Base-by-base conservation (phyloP, 1,140 invertebrate species). In the Zaprionus gabonicus region DNA sequence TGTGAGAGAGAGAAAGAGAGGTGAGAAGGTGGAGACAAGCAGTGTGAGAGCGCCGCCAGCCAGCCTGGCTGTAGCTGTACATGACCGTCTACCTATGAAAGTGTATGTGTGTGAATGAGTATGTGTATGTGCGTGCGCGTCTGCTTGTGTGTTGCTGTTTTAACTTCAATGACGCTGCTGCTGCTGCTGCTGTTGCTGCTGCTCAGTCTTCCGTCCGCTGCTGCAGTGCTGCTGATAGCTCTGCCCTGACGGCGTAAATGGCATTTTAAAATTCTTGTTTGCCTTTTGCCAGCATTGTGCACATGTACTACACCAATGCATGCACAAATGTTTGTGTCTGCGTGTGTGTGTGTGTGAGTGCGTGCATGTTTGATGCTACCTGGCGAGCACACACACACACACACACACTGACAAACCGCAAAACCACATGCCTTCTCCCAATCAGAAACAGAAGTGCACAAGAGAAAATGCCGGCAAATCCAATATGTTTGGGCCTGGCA, bases 391-490 rank as follows among this genome's bases (percentile, higher is more conserved):
- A 71, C 28, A 62, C 25, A 60, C 44, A 56, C 38, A 56, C 63
- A 67, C 5, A 53, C 23, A 64, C 10, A 49, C 44, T 20, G 28
- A 64, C 15, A 31, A 27, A 76, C 59, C 69, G 69, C 72, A 76
- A 71, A 69, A 76, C 67, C 73, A 71, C 73, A 76, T 71, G 73
- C 69, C 73, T 60, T 72, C 46, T 70, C 44, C 69, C 70, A 72
- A 72, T 72, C 69, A 76, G 63, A 72, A 71, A 53, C 68, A 71
- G 55, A 76, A 66, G 59, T 71, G 68, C 59, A 72, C 56, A 65
- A 65, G 63, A 59, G 65, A 76, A 76, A 76, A 73, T 77, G 75
- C 75, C 75, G 75, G 75, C 63, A 77, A 68, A 68, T 62, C 59
- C 71, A 77, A 77, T 77, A 73, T 73, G 75, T 73, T 77, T 73